Evolutionary conservation across 2,888 invertebrate genomes (phyloP).

Genomic region (Sesamia inferens): DNA sequence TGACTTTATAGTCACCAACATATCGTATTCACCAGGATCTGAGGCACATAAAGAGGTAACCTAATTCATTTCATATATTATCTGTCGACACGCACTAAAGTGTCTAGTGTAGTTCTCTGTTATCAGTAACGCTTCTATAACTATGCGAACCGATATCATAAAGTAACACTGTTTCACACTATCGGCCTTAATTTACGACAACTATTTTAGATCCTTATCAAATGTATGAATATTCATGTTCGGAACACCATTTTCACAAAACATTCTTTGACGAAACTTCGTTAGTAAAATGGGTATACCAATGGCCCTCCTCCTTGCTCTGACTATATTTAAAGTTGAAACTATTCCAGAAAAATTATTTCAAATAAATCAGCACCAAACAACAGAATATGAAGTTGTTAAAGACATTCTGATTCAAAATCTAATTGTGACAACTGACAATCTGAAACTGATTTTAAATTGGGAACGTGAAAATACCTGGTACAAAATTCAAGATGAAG

Average conservation of each 20-base stretch:
- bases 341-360: conserved; percentile 17
- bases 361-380: conserved; percentile 34
- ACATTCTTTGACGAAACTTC: conserved; percentile 5
- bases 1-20: neutral
- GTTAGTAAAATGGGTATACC: conserved; percentile 30
- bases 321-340: conserved; percentile 14
- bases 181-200: conserved; percentile 26
- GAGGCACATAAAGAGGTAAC: neutral
- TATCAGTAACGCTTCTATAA: conserved; percentile 22
- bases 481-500: conserved; percentile 11
- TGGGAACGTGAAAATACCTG: conserved; percentile 52
- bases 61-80: neutral
- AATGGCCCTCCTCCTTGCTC: conserved; percentile 10
- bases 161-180: conserved; percentile 37
- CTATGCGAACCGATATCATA: conserved; percentile 43
- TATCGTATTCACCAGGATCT: neutral
- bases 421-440: conserved; percentile 66
- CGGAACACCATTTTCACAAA: neutral
- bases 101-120: neutral
- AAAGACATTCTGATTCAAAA: conserved; percentile 66
- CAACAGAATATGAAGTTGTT: conserved; percentile 50
- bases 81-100: neutral
- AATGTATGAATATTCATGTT: conserved; percentile 45
- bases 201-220: conserved; percentile 35
- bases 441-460: conserved; percentile 64